Conservation (phyloP, 1,140 invertebrate species). For the Diprion similis region DNA sequence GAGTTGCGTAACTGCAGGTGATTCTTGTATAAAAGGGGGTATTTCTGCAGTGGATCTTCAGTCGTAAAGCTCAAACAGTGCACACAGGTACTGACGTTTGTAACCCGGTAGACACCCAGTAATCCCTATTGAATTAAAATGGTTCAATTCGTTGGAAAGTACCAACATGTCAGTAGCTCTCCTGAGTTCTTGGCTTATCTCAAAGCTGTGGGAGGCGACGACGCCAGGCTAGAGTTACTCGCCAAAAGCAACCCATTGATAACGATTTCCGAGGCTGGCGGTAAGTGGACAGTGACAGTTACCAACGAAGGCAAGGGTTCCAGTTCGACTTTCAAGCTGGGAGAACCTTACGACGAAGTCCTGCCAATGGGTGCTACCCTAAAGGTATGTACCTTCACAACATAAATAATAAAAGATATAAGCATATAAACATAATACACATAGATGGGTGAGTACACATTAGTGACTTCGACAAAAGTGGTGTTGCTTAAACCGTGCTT, state of each 20-base stretch:
- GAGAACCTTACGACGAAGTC: slow-evolving; percentile 50
- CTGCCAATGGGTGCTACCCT: slow-evolving; percentile 47
- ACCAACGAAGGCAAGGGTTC: slow-evolving; percentile 43
- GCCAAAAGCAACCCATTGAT: slow-evolving; percentile 45
- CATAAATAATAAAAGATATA: not conserved
- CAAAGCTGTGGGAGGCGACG: slow-evolving; percentile 41
- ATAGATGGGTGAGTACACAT: not conserved
- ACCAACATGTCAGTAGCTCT: slow-evolving; percentile 45
- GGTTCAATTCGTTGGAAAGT: slow-evolving; percentile 53
- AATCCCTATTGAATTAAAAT: slow-evolving; percentile 28
- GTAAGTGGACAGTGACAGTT: slow-evolving; percentile 46
- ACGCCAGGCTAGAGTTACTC: slow-evolving; percentile 33
- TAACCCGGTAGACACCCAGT: no score
- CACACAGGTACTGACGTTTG: no score
- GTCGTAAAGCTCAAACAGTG: no score
- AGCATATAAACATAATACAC: not conserved
- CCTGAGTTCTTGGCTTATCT: slow-evolving; percentile 55
- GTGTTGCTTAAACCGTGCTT: not conserved
- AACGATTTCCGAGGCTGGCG: slow-evolving; percentile 41
- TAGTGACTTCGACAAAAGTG: not conserved
- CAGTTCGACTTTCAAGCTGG: slow-evolving; percentile 46
- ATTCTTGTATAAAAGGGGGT: not conserved
- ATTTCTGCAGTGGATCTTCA: no score
- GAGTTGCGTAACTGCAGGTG: not conserved
- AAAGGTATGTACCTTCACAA: slow-evolving; percentile 41